phyloP scores from a whole-genome alignment of 1,140 invertebrate genomes.

The Artemia franciscana region DNA sequence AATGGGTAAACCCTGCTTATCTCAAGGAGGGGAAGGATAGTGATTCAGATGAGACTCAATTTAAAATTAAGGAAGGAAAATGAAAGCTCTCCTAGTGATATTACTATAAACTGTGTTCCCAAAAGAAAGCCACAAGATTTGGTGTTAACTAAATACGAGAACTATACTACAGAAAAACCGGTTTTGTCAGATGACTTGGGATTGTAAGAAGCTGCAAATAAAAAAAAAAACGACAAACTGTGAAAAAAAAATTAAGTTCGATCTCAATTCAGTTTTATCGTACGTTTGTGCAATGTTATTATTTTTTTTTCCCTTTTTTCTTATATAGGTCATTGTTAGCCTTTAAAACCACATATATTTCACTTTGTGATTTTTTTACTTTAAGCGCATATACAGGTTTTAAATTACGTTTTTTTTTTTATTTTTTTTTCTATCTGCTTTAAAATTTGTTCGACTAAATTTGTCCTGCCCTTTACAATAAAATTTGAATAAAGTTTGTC shows the following conservation, averaged over 20 bases:
- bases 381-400: not conserved
- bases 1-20: conserved; percentile 88
- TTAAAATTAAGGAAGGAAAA: conserved; percentile 1
- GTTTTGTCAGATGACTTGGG: no score
- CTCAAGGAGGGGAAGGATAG: conserved; percentile 29
- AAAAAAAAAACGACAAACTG: conserved; percentile 8
- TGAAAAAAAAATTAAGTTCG: not conserved
- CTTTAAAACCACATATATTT: not conserved
- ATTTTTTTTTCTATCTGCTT: not conserved
- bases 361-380: conserved; percentile 7
- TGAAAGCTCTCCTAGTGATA: not conserved
- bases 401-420: not conserved
- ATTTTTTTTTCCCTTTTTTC: no score
- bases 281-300: not conserved
- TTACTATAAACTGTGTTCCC: not conserved
- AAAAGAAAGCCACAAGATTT: not conserved
- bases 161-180: not conserved
- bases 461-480: no score
- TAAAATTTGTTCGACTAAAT: no score
- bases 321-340: not conserved
- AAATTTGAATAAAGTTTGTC: no score
- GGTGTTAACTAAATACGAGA: not conserved
- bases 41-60: not conserved
- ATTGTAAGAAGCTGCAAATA: no score
- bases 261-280: not conserved